Evolutionary conservation across 2,797 vertebrate genomes (phyloP), one percentile per base, ranked within the genome.

Genomic region (Paratrypauchen microcephalus): DNA sequence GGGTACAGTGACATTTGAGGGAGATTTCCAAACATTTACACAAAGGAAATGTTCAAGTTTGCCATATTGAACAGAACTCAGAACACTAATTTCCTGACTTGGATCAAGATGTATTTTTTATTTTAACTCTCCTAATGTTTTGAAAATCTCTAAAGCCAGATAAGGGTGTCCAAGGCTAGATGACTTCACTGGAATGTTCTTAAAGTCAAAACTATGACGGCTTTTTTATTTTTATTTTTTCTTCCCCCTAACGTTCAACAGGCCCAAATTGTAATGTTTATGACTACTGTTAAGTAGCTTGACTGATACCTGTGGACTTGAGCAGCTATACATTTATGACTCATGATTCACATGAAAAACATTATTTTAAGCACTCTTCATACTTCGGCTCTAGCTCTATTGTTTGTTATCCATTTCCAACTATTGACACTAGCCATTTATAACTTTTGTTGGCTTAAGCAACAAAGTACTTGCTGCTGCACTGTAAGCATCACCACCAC

Each of bases 91-190:
- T 61, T 70, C 66, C 76, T 70, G 58, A 45, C 52, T 59, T 41
- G 26, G 39, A 79, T 64, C 50, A 0, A 23, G 23, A 7, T 9
- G 13, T 67, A 45, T 73, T 73, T 11, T 28, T 5, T 63, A 23
- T 28, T 7, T 48, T 12, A 41, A 67, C 76, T 66, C 79, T 70
- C 59, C 19, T 47, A 62, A 55, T 74, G 69, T 19, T 59, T 65
- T 73, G 39, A 62, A 28, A 26, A 59, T 32, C 30, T 19, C 6
- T 59, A 77, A 74, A 47, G 18, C 28, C 65, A 68, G 75, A 85
- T 83, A 80, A 81, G 48, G 54, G 61, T 36, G 57, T 77, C 21
- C 78, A 74, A 82, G 76, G 81, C 65, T 68, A 77, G 72, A 87
- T 77, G 63, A 18, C 64, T 75, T 71, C 9, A 16, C 21, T 80